Evolutionary conservation across 53 echinoderm and acorn worm genomes (phyloP).

Genomic region (Hippasteria phrygiana): DNA sequence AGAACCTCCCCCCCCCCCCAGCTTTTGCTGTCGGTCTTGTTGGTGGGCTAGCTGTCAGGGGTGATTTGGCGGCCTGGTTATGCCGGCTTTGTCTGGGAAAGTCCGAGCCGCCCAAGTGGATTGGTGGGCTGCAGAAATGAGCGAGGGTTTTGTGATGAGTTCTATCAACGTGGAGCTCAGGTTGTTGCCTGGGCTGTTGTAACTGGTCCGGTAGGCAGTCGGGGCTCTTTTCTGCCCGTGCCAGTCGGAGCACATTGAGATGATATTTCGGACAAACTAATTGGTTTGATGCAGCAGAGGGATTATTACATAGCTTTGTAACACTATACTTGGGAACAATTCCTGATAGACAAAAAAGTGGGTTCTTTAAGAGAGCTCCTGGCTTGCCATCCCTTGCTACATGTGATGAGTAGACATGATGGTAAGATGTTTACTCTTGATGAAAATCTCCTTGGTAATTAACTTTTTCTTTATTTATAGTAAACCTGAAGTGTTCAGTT

Average conservation of each 20-base stretch:
- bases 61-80: constrained; percentile 38
- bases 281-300: constrained; percentile 7
- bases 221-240: neutral
- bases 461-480: neutral
- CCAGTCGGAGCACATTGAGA: neutral
- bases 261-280: constrained; percentile 54
- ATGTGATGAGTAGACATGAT: neutral
- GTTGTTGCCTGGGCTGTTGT: constrained; percentile 20
- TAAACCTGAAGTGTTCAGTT: too few species aligned
- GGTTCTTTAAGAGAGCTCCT: neutral
- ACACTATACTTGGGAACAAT: neutral
- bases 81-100: constrained; percentile 39
- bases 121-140: constrained; percentile 38
- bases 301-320: neutral
- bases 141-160: constrained; percentile 51
- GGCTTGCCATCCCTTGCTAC: neutral
- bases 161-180: constrained; percentile 44
- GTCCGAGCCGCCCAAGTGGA: constrained; percentile 18
- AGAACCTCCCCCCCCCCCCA: too few species aligned
- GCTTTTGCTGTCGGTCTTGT: neutral
- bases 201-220: neutral
- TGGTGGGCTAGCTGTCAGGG: constrained; percentile 49
- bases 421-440: neutral
- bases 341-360: too few species aligned
- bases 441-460: neutral